Conservation (phyloP, 2,113 vertebrate species). For the Saguinus midas region DNA sequence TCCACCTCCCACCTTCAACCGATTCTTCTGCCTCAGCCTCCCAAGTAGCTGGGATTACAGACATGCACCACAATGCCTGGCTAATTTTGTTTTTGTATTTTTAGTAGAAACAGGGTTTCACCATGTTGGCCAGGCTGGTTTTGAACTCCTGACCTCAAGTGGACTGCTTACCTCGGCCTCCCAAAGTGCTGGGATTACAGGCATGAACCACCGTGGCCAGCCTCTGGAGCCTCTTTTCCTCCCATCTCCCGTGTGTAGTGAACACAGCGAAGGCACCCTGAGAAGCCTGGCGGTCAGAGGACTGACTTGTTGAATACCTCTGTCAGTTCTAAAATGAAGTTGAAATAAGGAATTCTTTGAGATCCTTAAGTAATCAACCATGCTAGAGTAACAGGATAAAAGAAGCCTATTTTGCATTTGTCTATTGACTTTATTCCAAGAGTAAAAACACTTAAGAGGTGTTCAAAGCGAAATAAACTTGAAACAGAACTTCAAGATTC, state of each 20-base stretch:
- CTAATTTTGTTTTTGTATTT: too few relatives aligned
- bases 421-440: background rate
- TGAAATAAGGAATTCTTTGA: background rate
- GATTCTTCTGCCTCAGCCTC: too few relatives aligned
- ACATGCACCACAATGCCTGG: too few relatives aligned
- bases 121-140: too few relatives aligned
- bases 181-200: too few relatives aligned
- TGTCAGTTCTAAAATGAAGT: background rate
- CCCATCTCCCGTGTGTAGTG: background rate
- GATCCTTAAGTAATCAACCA: background rate
- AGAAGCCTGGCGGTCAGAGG: background rate
- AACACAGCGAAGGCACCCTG: background rate
- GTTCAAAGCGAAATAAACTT: constrained; percentile 18
- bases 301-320: background rate
- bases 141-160: too few relatives aligned
- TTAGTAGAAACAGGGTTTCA: too few relatives aligned
- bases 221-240: background rate
- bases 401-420: background rate
- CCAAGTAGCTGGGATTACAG: too few relatives aligned
- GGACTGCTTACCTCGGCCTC: too few relatives aligned
- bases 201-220: too few relatives aligned
- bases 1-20: too few relatives aligned
- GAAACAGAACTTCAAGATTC: background rate
- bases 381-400: background rate
- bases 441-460: background rate